Conservation (phyloP, 2,888 invertebrate species). For the Tiliacea aurago region DNA sequence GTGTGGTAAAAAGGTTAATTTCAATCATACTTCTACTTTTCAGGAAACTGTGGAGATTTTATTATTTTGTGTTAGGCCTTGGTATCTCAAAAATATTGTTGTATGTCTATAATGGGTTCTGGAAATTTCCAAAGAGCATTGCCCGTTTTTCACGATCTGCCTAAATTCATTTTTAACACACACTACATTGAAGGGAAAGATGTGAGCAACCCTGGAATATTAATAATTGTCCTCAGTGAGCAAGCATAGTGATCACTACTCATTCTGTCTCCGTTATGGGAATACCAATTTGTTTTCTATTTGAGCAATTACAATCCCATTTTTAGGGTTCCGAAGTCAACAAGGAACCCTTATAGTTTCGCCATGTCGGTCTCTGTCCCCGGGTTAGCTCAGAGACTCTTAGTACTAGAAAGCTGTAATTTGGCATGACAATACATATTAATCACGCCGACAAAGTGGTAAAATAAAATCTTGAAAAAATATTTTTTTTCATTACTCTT, state of each 20-base stretch:
- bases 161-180: not conserved
- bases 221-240: not conserved
- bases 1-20: slow-evolving; percentile 1
- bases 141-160: not conserved
- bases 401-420: too few species aligned
- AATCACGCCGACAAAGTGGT: too few species aligned
- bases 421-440: too few species aligned
- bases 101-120: not conserved
- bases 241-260: not conserved
- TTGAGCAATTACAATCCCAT: not conserved
- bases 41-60: not conserved
- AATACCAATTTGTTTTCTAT: not conserved
- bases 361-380: too few species aligned
- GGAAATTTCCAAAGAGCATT: not conserved
- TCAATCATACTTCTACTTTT: not conserved
- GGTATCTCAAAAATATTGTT: too few species aligned
- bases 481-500: too few species aligned
- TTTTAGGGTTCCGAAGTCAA: too few species aligned
- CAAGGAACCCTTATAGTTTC: too few species aligned
- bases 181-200: not conserved
- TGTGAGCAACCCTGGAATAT: not conserved
- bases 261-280: not conserved
- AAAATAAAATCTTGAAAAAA: too few species aligned
- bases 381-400: too few species aligned
- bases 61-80: not conserved